phyloP scores from a whole-genome alignment of 2,797 vertebrate species.

The Molossus molossus region DNA sequence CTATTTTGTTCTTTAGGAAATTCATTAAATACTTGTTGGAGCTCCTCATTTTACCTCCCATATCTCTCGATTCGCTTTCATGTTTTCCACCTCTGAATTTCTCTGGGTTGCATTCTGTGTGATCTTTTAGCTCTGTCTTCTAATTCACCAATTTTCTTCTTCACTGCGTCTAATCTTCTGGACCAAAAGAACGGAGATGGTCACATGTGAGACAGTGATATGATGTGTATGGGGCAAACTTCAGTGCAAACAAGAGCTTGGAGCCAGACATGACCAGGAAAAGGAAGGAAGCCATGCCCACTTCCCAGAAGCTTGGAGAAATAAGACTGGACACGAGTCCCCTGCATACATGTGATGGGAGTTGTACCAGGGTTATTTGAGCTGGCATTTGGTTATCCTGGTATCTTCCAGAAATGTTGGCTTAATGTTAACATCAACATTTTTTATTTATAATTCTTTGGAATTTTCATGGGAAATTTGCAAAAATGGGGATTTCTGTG shows the following conservation, averaged over 20 bases:
- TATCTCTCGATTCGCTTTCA: not conserved
- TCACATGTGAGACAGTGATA: too few relatives aligned
- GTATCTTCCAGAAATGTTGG: slow-evolving; percentile 61
- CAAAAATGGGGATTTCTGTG: slow-evolving; percentile 61
- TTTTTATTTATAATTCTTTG: slow-evolving; percentile 67
- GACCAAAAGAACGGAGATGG: not conserved
- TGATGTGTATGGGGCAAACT: not conserved
- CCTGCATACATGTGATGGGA: not conserved
- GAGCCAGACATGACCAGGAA: not conserved
- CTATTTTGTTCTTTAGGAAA: slow-evolving; percentile 6
- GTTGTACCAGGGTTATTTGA: not conserved
- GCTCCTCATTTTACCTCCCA: not conserved
- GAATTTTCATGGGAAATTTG: slow-evolving; percentile 81
- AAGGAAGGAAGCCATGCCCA: not conserved
- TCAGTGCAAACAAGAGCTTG: not conserved
- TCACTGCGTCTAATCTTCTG: not conserved
- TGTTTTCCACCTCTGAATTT: not conserved
- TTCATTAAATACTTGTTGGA: not conserved
- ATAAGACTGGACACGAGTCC: not conserved
- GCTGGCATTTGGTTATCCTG: not conserved
- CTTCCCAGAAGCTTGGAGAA: not conserved
- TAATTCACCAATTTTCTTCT: not conserved
- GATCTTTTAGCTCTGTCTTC: not conserved
- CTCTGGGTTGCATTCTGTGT: not conserved
- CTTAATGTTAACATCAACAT: not conserved